Evolutionary conservation across 2,797 vertebrate genomes (phyloP), one percentile per base, ranked within the genome.

Genomic region (Neosilurus hyrtlii): DNA sequence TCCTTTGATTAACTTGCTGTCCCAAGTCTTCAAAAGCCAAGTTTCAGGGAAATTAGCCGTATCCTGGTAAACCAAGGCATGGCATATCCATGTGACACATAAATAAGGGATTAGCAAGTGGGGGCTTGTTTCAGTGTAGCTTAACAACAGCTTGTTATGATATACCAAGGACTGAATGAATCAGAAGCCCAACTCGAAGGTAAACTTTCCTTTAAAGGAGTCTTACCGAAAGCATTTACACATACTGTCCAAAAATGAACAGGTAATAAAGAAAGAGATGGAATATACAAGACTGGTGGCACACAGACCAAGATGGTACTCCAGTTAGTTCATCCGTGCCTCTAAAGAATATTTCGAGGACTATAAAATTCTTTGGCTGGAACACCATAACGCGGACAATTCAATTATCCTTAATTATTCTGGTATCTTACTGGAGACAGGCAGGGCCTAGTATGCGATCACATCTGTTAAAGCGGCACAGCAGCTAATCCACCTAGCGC

Each of bases 391-490:
- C 37, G 11, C 30, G 62, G 79, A 86, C 68, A 65, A 63, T 78
- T 66, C 74, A 75, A 61, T 76, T 65, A 88, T 70, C 81, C 80
- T 71, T 57, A 80, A 79, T 86, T 86, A 86, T 86, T 86, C 84
- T 86, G 77, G 75, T 66, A 86, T 83, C 85, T 85, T 56, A 80
- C 68, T 79, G 56, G 65, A 87, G 75, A 14, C 84, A 65, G 82
- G 56, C 78, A 57, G 54, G 37, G 72, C 54, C 18, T 54, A 9
- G 56, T 59, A 37, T 16, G 20, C 22, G 56, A 61, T 76, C 73
- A 61, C 30, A 15, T 43, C 54, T 18, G 1, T 18, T 10, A 74
- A 57, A 73, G 70, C 24, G 8, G 51, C 54, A 57, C 43, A 81
- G 81, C 35, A 62, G 67, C 78, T 71, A 35, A 22, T 80, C 63